A percentile compares a stretch with the other conserved stretches of the same genome.
Evolutionary conservation across 2,888 invertebrate species (phyloP).

Genomic region (Drosophila neonasuta): DNA sequence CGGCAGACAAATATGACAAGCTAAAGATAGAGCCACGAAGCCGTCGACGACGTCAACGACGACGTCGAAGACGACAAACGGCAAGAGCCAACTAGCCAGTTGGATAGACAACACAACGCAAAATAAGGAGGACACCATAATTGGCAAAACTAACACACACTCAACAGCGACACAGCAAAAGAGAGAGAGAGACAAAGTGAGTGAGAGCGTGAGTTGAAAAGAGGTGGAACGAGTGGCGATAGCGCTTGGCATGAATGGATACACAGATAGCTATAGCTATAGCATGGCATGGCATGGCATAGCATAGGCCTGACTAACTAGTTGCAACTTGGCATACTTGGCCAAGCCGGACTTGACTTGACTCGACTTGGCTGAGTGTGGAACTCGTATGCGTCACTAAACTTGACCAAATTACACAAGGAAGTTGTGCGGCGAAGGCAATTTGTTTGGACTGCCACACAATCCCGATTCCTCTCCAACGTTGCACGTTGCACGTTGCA

Average conservation of each 20-base stretch:
- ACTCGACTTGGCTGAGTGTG: conserved; percentile 3
- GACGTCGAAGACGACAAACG: conserved; percentile 20
- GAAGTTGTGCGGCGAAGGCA: conserved; percentile 52
- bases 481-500: too few species aligned
- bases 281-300: conserved; percentile 31
- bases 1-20: conserved; percentile 74
- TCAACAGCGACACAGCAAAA: conserved; percentile 11
- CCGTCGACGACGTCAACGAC: conserved; percentile 23
- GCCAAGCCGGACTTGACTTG: conserved; percentile 67
- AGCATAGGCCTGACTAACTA: conserved; percentile 52
- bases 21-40: conserved; percentile 58
- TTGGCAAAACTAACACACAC: conserved; percentile 70
- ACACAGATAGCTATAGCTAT: conserved; percentile 49
- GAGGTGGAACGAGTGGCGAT: conserved; percentile 26
- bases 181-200: conserved; percentile 15
- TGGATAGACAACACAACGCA: conserved; percentile 61
- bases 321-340: conserved; percentile 60
- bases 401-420: conserved; percentile 78
- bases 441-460: conserved; percentile 55
- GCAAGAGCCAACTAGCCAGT: conserved; percentile 46
- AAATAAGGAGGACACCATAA: conserved; percentile 79
- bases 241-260: conserved; percentile 58
- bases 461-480: background rate
- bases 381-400: conserved; percentile 70
- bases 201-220: conserved; percentile 6